Evolutionary conservation across 2,888 invertebrate species (phyloP).

Genomic region (Sinhomidia bicolor): DNA sequence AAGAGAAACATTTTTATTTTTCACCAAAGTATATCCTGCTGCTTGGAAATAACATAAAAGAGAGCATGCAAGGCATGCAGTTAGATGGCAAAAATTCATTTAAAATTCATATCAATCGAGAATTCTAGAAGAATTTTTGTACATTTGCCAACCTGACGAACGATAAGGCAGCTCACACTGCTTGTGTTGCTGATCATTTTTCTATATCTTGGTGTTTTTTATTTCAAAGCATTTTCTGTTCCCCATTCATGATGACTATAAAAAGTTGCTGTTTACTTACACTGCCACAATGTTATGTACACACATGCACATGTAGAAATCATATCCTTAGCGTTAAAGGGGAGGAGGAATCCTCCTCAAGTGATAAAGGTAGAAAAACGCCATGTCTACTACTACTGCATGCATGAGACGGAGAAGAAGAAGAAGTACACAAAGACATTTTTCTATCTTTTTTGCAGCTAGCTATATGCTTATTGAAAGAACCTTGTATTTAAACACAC

Average conservation of each 20-base stretch:
- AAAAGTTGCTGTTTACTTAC: not conserved
- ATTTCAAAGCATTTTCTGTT: not conserved
- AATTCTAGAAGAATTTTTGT: conserved; percentile 24
- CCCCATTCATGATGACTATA: not conserved
- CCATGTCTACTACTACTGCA: not conserved
- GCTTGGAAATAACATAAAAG: not conserved
- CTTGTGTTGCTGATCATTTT: conserved; percentile 9
- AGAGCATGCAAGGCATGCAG: not conserved
- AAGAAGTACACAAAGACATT: too few relatives aligned
- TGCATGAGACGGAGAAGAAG: too few relatives aligned
- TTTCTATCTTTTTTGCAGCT: too few relatives aligned
- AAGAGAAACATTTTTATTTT: not conserved
- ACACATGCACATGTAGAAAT: too few relatives aligned
- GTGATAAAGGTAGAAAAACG: not conserved
- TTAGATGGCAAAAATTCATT: not conserved
- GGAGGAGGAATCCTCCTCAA: not conserved
- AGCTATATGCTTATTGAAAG: too few relatives aligned
- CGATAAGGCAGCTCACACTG: conserved; percentile 18
- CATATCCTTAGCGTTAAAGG: not conserved
- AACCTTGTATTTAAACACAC: too few relatives aligned
- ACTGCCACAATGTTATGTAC: not conserved
- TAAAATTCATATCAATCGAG: not conserved
- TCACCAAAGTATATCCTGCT: not conserved
- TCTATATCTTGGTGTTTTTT: not conserved
- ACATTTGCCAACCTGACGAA: conserved; percentile 38